Evolutionary conservation across 2,797 vertebrate genomes (phyloP), one percentile per base, ranked within the genome.

Genomic region (Poeciliopsis presidionis): DNA sequence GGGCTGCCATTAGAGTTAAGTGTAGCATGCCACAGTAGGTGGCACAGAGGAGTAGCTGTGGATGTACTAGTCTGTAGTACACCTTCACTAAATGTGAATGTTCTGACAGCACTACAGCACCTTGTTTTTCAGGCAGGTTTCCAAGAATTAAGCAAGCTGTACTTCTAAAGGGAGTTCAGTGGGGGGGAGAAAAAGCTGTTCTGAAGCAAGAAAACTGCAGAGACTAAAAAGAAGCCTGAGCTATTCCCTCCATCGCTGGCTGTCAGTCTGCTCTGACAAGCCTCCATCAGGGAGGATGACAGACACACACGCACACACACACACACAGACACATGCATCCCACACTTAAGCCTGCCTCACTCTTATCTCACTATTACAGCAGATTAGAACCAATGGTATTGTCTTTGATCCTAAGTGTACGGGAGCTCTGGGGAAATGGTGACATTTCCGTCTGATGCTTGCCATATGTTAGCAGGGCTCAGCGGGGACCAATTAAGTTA

Each of bases 361-460:
- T 94, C 93, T 95, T 93, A 95, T 95, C 92, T 95, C 86, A 90
- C 93, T 94, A 94, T 96, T 95, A 95, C 92, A 92, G 92, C 91
- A 93, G 93, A 95, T 95, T 95, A 95, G 91, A 94, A 94, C 91
- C 93, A 92, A 82, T 92, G 91, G 93, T 93, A 95, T 94, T 95
- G 94, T 93, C 93, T 95, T 95, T 96, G 95, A 96, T 96, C 90
- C 87, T 88, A 86, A 94, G 91, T 90, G 92, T 91, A 90, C 72
- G 57, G 84, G 83, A 91, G 90, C 93, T 93, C 92, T 78, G 84
- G 94, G 92, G 94, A 94, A 85, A 86, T 87, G 7, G 90, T 95
- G 94, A 95, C 94, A 95, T 96, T 95, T 95, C 90, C 78, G 80
- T 94, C 89, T 91, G 90, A 92, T 92, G 90, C 91, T 87, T 81